Percentiles rank a stretch among this genome's conserved stretches.
phyloP scores from a whole-genome alignment of 2,888 invertebrate species.

The Argyresthia goedartella region DNA sequence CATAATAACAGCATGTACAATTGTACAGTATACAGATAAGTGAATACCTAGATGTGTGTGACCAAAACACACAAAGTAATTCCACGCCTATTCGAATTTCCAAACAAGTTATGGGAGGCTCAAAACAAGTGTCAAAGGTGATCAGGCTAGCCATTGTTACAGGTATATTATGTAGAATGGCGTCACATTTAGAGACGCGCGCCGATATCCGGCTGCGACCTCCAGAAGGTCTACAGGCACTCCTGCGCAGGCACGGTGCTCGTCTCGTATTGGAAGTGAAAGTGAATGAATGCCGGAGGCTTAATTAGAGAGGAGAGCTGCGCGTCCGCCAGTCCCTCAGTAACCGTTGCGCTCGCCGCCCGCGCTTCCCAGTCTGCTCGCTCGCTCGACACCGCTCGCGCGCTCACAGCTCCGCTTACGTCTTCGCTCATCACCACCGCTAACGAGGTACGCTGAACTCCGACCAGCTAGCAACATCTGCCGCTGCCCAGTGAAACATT shows the following conservation, averaged over 20 bases:
- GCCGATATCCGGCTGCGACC: conserved; percentile 51
- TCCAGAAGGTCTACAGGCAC: conserved; percentile 58
- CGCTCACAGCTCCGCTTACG: conserved; percentile 3
- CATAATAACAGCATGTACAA: too few species aligned
- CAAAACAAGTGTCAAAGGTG: too few species aligned
- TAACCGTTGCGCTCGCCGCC: conserved; percentile 46
- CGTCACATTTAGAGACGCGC: background rate
- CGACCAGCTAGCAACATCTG: too few species aligned
- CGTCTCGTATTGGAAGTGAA: conserved; percentile 65
- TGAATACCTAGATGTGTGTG: too few species aligned
- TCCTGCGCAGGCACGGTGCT: conserved; percentile 39
- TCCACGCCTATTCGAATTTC: too few species aligned
- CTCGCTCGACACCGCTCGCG: background rate
- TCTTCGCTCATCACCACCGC: conserved; percentile 5
- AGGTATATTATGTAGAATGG: background rate
- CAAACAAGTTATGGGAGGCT: too few species aligned
- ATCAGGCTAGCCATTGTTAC: too few species aligned
- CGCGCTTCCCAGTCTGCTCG: conserved; percentile 26
- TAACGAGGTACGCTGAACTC: conserved; percentile 6
- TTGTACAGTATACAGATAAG: too few species aligned
- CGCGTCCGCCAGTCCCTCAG: conserved; percentile 60
- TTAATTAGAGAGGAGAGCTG: conserved; percentile 68
- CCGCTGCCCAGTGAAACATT: too few species aligned
- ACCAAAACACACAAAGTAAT: too few species aligned
- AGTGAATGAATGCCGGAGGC: conserved; percentile 68